Percentiles rank a stretch among this genome's conserved stretches.
Conservation (phyloP, 1,140 invertebrate species). For the Vanessa atalanta region DNA sequence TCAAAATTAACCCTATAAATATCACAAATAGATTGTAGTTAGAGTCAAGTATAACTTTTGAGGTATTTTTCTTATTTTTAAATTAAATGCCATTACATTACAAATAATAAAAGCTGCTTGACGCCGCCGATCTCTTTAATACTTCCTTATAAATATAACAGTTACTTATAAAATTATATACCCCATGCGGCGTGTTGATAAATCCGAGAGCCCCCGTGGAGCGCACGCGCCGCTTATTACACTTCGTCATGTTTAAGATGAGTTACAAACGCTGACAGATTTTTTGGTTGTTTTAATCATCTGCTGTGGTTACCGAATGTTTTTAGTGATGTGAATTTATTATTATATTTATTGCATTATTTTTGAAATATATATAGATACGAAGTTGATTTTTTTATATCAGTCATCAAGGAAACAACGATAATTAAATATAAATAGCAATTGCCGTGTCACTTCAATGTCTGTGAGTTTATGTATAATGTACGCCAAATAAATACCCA, state of each 20-base stretch:
- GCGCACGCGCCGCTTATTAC: slow-evolving; percentile 65
- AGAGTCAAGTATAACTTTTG: too few relatives aligned
- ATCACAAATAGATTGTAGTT: too few relatives aligned
- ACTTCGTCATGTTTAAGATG: slow-evolving; percentile 29
- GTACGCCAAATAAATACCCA: slow-evolving; percentile 25
- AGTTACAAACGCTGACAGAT: slow-evolving; percentile 47
- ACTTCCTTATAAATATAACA: slow-evolving; percentile 27
- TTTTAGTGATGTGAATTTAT: not conserved
- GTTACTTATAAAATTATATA: slow-evolving; percentile 41
- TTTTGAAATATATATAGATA: not conserved
- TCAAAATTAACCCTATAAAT: too few relatives aligned
- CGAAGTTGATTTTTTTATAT: not conserved
- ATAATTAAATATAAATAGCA: slow-evolving; percentile 5
- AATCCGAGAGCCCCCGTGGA: slow-evolving; percentile 49
- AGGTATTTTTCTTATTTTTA: too few relatives aligned
- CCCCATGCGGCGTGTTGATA: slow-evolving; percentile 37
- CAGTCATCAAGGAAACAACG: not conserved
- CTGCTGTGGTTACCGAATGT: slow-evolving; percentile 49
- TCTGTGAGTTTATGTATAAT: slow-evolving; percentile 16
- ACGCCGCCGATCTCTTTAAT: not conserved
- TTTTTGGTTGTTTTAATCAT: slow-evolving; percentile 69
- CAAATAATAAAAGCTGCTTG: not conserved
- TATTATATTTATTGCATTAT: not conserved
- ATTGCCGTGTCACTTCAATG: not conserved
- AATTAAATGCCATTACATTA: not conserved